Base-by-base conservation (phyloP, 2,797 vertebrate genomes). In the Neosalanx taihuensis region DNA sequence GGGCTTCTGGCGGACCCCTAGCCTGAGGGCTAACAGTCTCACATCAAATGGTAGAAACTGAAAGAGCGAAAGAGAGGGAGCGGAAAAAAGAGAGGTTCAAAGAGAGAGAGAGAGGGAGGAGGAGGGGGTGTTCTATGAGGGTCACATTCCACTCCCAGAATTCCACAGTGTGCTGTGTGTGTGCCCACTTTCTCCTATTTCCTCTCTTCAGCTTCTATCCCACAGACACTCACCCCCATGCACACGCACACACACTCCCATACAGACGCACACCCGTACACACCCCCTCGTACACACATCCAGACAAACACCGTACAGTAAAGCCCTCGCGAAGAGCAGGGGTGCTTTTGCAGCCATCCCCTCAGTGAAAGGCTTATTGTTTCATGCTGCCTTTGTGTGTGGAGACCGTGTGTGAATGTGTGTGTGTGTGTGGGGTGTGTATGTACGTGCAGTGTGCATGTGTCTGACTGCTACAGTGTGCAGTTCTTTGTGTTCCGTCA, bases 401-500 rank as follows among this genome's bases (percentile, higher is more conserved):
- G 59, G 26, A 62, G 13, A 35, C 60, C 4, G 35, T 20, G 12
- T 66, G 30, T 64, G 62, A 41, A 10, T 26, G 63, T 64, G 63
- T 64, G 35, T 64, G 63, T 41, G 33, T 64, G 62, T 64, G 62
- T 20, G 62, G n/a, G 18, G 62, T 64, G 62, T 37, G 31, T 41
- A 18, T 64, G 62, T 64, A 6, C 20, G 20, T 23, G 58, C 20
- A 29, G 26, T 26, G 59, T 26, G 59, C 12, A 1, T 26, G 59
- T 26, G 12, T 26, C 63, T 6, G 49, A 64, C 67, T 73, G 67
- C 31, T 12, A 41, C 67, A 75, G 29, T 78, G 67, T 31, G 70
- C 77, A 76, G 71, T 64, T 73, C 79, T 85, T 85, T 87, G 84
- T 85, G 80, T 81, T 83, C 74, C 79, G 79, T 85, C 82, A 80